Evolutionary conservation across 2,888 invertebrate genomes (phyloP), one percentile per base, ranked within the genome.

Genomic region (Meghimatium bilineatum): DNA sequence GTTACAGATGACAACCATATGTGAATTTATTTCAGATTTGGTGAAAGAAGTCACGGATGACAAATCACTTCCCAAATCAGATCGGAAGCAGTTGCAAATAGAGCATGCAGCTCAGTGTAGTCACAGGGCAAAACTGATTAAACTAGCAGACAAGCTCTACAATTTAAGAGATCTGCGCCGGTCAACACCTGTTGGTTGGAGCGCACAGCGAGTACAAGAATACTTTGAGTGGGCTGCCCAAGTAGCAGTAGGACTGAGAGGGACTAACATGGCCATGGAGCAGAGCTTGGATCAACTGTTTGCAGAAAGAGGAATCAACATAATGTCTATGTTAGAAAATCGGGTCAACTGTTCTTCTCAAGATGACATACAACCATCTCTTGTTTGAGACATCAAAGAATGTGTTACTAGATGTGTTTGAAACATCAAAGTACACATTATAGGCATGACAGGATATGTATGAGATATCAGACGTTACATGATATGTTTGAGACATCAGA

Each of bases 61-160:
- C 91, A 97, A 97, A 92, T 92, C 91, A 3, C 93, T 96, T 74
- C 94, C 95, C 0, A 96, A 95, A 90, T 90, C 92, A 38, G 95
- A 95, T 87, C 94, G 97, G 96, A 97, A 93, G 80, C 84, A 85
- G 49, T 88, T 88, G 36, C 96, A 96, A 89, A 95, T 97, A 86
- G 94, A 94, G 56, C 95, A 96, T 91, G 96, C 96, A 0, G 92
- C 94, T 0, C 92, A 91, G 5, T 91, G 93, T 0, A 95, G 95
- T 87, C 88, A 91, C 23, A 94, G 95, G 91, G 97, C 97, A 0
- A 97, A 96, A 91, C 93, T 97, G 38, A 96, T 97, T 0, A 96
- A 96, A 92, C 93, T 97, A 87, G 97, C 97, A 0, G 97, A 97
- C 93, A 97, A 97, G 92, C 94, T 97, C 86, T 96, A 97, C 92